phyloP scores from a whole-genome alignment of 2,888 invertebrate genomes.

The Lasioglossum figueresi region DNA sequence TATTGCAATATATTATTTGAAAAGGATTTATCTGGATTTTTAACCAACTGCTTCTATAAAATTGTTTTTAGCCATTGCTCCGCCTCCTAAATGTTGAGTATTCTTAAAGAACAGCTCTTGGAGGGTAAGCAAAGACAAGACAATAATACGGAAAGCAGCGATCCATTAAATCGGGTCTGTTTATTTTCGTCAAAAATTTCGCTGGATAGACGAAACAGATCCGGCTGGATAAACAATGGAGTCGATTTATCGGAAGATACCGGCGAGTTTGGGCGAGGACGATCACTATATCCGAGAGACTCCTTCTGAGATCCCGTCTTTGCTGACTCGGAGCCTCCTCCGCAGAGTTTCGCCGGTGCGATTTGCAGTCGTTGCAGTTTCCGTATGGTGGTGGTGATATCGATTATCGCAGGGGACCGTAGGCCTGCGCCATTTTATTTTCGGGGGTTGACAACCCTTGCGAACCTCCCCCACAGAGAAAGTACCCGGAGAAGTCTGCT shows the following conservation, averaged over 20 bases:
- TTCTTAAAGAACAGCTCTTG: neutral
- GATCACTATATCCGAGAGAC: constrained; percentile 24
- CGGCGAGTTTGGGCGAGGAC: neutral
- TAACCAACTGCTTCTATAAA: too few species aligned
- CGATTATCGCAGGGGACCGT: constrained; percentile 58
- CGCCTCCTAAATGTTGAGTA: neutral
- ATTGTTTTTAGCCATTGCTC: neutral
- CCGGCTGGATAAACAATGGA: constrained; percentile 49
- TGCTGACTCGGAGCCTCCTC: constrained; percentile 62
- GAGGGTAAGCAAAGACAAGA: neutral
- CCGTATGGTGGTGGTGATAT: constrained; percentile 30
- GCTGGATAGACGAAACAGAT: constrained; percentile 32
- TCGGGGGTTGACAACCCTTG: neutral
- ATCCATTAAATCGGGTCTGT: neutral
- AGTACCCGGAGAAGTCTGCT: neutral
- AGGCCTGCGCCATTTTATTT: constrained; percentile 28
- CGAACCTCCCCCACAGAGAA: too few species aligned
- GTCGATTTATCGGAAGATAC: constrained; percentile 27
- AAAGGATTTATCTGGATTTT: too few species aligned
- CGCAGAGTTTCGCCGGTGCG: constrained; percentile 54
- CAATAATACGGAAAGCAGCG: neutral
- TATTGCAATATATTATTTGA: too few species aligned
- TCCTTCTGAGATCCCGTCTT: constrained; percentile 31
- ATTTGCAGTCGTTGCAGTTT: constrained; percentile 57
- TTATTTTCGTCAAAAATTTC: constrained; percentile 16